Evolutionary conservation across 2,797 vertebrate species (phyloP).

Genomic region (Sebastes taczanowskii): DNA sequence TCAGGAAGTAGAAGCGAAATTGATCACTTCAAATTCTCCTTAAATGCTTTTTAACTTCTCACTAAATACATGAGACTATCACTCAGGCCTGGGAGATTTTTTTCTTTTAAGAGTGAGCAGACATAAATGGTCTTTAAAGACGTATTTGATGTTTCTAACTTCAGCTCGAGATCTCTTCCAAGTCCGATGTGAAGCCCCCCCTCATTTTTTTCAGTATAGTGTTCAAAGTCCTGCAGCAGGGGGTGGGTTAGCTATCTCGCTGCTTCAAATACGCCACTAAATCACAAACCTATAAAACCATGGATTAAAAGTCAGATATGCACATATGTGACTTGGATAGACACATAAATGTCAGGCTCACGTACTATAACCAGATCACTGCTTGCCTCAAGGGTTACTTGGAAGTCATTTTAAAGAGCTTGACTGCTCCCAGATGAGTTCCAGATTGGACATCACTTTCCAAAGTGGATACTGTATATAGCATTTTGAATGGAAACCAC

Average conservation of each 20-base stretch:
- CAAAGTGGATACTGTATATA: conserved; percentile 12
- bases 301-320: conserved; percentile 2
- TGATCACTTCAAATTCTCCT: background rate
- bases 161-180: conserved; percentile 34
- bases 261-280: conserved; percentile 6
- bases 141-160: conserved; percentile 48
- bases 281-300: conserved; percentile 33
- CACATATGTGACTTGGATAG: conserved; percentile 27
- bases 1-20: background rate
- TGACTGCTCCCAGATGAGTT: conserved; percentile 26
- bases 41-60: background rate
- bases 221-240: conserved; percentile 15
- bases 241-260: conserved; percentile 9
- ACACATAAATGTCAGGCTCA: background rate
- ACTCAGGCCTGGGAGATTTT: background rate
- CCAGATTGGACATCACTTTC: conserved; percentile 41
- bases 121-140: conserved; percentile 25
- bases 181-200: conserved; percentile 52
- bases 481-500: conserved; percentile 27
- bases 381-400: conserved; percentile 4
- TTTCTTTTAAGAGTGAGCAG: background rate
- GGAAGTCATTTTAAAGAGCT: conserved; percentile 8
- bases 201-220: conserved; percentile 33
- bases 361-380: conserved; percentile 6
- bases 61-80: background rate